Evolutionary conservation across 2,888 invertebrate species (phyloP).

Genomic region (Heliconius ismenius): DNA sequence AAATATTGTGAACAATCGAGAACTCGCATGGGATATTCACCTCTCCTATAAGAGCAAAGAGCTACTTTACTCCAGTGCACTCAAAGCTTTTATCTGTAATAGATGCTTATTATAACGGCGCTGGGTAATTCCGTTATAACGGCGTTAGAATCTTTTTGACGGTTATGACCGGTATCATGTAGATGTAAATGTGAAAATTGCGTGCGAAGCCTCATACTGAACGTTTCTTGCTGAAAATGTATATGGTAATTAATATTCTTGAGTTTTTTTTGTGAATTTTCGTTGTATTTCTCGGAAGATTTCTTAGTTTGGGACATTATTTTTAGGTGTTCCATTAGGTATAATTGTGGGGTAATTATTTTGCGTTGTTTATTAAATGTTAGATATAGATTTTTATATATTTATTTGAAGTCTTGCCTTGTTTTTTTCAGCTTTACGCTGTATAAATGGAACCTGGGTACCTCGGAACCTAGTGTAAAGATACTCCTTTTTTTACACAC

Average conservation of each 20-base stretch:
- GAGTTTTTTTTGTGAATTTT: background rate
- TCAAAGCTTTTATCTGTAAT: conserved; percentile 24
- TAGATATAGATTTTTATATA: background rate
- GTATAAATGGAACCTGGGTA: no score
- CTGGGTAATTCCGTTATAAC: conserved; percentile 27
- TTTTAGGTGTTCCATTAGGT: background rate
- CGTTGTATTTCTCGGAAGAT: background rate
- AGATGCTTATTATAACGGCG: conserved; percentile 25
- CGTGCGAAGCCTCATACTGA: conserved; percentile 26
- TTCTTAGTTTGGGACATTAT: background rate
- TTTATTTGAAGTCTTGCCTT: background rate
- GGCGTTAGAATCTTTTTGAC: conserved; percentile 35
- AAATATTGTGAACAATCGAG: conserved; percentile 6
- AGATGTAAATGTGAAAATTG: conserved; percentile 42
- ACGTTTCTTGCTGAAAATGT: conserved; percentile 6
- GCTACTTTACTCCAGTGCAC: conserved; percentile 21
- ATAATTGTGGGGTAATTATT: background rate
- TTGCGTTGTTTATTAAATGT: background rate
- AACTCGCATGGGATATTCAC: conserved; percentile 17
- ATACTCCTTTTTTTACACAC: no score
- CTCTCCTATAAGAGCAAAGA: conserved; percentile 14
- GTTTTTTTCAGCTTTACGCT: no score
- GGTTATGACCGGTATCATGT: conserved; percentile 32
- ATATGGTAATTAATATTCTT: conserved; percentile 11
- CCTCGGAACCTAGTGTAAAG: no score